A percentile compares a stretch with the other conserved stretches of the same genome.
Evolutionary conservation across 2,888 invertebrate genomes (phyloP).

Genomic region (Bugula neritina): DNA sequence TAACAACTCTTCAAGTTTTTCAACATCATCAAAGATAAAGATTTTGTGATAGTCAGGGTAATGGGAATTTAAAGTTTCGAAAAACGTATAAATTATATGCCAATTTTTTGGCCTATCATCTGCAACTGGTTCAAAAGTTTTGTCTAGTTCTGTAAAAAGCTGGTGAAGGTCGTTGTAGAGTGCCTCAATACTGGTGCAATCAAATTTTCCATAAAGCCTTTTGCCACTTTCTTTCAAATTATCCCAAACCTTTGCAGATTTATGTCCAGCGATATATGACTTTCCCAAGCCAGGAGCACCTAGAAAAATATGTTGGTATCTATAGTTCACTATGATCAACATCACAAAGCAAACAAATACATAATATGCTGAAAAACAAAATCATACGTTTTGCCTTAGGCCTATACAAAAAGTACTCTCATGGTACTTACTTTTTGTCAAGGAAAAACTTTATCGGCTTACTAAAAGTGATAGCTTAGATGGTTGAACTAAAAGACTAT

Average conservation of each 20-base stretch:
- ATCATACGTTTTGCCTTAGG: too few species aligned
- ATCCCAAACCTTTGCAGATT: not conserved
- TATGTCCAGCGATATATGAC: not conserved
- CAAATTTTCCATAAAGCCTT: not conserved
- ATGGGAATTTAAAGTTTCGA: not conserved
- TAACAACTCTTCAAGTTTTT: not conserved
- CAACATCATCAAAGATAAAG: not conserved
- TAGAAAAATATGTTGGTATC: too few species aligned
- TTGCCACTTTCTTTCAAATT: not conserved
- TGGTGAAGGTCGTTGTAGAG: not conserved
- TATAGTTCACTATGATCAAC: too few species aligned
- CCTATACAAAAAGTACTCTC: too few species aligned
- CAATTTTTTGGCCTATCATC: not conserved
- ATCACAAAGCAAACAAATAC: too few species aligned
- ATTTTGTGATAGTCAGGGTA: not conserved
- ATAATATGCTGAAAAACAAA: too few species aligned
- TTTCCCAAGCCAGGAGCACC: not conserved
- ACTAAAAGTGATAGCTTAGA: too few species aligned
- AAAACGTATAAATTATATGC: not conserved
- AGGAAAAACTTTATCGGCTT: too few species aligned
- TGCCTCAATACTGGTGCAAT: not conserved
- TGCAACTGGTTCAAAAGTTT: not conserved
- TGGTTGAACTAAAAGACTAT: too few species aligned
- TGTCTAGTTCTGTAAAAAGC: not conserved
- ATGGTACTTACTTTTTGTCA: too few species aligned